Evolutionary conservation across 2,113 vertebrate species (phyloP), one percentile per base, ranked within the genome.

Genomic region (Pedionomus torquatus): DNA sequence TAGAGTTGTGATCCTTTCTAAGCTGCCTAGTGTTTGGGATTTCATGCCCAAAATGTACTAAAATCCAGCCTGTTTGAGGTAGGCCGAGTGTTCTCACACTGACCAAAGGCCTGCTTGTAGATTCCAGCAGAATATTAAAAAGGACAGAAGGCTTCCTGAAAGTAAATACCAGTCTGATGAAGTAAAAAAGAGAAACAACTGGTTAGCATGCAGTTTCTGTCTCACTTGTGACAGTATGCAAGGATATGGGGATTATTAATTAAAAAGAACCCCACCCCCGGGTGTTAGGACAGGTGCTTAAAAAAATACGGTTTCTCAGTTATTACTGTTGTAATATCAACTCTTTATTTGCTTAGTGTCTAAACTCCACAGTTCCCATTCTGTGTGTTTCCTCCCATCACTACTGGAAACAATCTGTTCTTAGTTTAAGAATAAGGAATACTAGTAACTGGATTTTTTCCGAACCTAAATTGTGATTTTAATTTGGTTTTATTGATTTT

Each of bases 1-100:
- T 49, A 54, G 54, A 85, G 25, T 3, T 3, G 0, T 46, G 39
- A 35, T 43, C 65, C 43, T 46, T 63, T 51, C 0, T 1, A 65
- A 63, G 54, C 35, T 72, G 74, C 48, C 26, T 71, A 0, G 26
- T 72, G 26, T 58, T 58, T 30, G 54, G 14, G 25, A 61, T 33
- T 89, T 87, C 26, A 51, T 41, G 37, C 48, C 41, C 61, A 37
- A 8, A n/a, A n/a, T n/a, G 79, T 46, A 39, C 39, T 84, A 35
- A 88, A 81, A 51, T 61, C 63, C 64, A 57, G 46, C 33, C 52
- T 46, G 33, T 33, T 25, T 37, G 79, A 76, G 68, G 30, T 28
- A 24, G 35, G 31, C 31, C 28, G 46, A 9, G 18, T 15, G 16
- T 49, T 49, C 18, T 84, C 20, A 49, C 12, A 1, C 43, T 68